Percentiles rank a stretch among this genome's conserved stretches.
phyloP scores from a whole-genome alignment of 2,113 vertebrate species.

The Coreoperca whiteheadi region DNA sequence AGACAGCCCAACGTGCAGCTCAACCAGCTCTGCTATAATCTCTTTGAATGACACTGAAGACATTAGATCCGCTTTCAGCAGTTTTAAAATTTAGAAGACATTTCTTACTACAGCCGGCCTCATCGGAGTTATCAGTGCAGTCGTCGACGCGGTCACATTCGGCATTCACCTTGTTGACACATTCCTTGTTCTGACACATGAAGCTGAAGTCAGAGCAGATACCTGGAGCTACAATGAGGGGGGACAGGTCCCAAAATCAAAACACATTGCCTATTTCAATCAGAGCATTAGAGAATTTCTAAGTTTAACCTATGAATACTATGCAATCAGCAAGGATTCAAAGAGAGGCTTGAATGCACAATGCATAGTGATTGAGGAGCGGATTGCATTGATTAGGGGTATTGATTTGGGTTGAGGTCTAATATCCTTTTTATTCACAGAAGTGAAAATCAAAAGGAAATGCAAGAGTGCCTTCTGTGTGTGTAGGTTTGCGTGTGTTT shows the following conservation, averaged over 20 bases:
- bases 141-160: constrained; percentile 83
- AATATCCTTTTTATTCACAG: constrained; percentile 75
- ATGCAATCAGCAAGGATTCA: constrained; percentile 69
- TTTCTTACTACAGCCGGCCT: constrained; percentile 79
- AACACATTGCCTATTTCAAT: constrained; percentile 45
- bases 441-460: constrained; percentile 72
- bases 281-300: constrained; percentile 9
- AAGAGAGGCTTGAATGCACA: constrained; percentile 65
- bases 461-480: constrained; percentile 36
- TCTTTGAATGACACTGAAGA: constrained; percentile 64
- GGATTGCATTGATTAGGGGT: constrained; percentile 73
- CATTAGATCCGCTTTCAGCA: constrained; percentile 52
- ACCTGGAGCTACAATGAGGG: constrained; percentile 56
- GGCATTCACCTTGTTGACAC: constrained; percentile 85
- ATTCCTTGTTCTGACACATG: constrained; percentile 74
- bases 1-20: constrained; percentile 49
- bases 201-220: constrained; percentile 81
- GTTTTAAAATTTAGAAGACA: constrained; percentile 20
- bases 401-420: constrained; percentile 72
- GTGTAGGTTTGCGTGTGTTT: constrained; percentile 6
- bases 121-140: constrained; percentile 83
- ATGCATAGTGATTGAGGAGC: constrained; percentile 70
- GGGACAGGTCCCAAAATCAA: constrained; percentile 51
- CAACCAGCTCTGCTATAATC: constrained; percentile 60
- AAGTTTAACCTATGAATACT: constrained; percentile 60